phyloP scores from a whole-genome alignment of 2,888 invertebrate genomes.

The Cosmopolites sordidus region DNA sequence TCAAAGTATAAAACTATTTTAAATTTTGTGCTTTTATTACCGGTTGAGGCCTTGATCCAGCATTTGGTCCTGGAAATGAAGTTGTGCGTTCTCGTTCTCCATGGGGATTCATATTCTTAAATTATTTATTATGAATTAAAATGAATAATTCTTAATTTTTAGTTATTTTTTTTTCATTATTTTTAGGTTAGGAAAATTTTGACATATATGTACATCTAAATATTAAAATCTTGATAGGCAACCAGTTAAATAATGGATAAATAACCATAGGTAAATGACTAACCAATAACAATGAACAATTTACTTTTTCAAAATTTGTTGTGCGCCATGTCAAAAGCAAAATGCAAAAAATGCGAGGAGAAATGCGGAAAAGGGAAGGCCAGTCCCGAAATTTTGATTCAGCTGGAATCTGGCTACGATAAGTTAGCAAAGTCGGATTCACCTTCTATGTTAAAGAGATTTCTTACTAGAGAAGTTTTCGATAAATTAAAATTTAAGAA shows the following conservation, averaged over 20 bases:
- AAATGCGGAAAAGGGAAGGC: slow-evolving; percentile 40
- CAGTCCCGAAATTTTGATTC: slow-evolving; percentile 46
- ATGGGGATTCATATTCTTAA: slow-evolving; percentile 14
- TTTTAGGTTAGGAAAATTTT: slow-evolving; percentile 6
- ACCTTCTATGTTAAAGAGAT: slow-evolving; percentile 61
- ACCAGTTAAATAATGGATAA: slow-evolving; percentile 3
- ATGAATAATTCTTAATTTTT: too few relatives aligned
- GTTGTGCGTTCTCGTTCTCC: slow-evolving; percentile 21
- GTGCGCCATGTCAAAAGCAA: slow-evolving; percentile 29
- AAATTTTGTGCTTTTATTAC: slow-evolving; percentile 8
- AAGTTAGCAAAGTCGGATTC: slow-evolving; percentile 51
- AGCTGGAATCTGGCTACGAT: slow-evolving; percentile 52
- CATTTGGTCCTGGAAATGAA: slow-evolving; percentile 26
- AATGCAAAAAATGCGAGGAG: slow-evolving; percentile 37
- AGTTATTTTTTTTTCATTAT: too few relatives aligned
- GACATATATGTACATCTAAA: neutral
- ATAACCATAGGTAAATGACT: too few relatives aligned
- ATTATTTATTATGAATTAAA: neutral
- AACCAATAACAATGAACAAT: neutral
- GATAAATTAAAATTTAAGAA: slow-evolving; percentile 54
- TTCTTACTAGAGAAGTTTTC: slow-evolving; percentile 53
- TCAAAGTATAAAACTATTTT: neutral
- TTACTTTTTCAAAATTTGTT: slow-evolving; percentile 4
- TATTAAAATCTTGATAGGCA: slow-evolving; percentile 1
- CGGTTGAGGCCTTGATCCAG: slow-evolving; percentile 9